These are phyloP conservation scores for Benitochromis conjunctus DNA, from an alignment of 2,113 vertebrate genomes.

Conservation along the genomic window DNA sequence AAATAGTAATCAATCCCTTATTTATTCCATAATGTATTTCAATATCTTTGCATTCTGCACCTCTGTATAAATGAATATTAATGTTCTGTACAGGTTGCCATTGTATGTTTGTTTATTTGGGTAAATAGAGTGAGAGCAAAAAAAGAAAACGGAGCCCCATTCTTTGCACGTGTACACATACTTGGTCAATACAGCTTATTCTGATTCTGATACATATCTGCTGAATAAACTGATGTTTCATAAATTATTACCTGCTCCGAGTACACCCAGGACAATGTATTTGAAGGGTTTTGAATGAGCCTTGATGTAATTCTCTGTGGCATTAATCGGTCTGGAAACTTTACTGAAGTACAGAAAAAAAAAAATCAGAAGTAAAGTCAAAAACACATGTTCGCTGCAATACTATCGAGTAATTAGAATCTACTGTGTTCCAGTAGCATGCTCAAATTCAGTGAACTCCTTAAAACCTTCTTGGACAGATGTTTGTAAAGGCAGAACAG, in stretches of 20 bases:
- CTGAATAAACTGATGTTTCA: not conserved
- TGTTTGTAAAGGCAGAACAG: not conserved
- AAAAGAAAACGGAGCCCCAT: not conserved
- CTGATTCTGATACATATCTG: not conserved
- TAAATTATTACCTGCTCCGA: constrained; percentile 68
- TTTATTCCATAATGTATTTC: not conserved
- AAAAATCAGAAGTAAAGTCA: not conserved
- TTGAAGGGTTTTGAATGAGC: constrained; percentile 66
- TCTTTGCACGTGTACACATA: not conserved
- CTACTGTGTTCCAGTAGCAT: not conserved
- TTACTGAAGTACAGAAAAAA: constrained; percentile 52
- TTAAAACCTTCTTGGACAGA: not conserved
- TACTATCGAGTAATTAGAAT: not conserved
- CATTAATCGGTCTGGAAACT: constrained; percentile 53
- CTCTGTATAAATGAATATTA: not conserved
- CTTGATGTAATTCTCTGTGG: constrained; percentile 62
- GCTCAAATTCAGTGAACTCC: not conserved
- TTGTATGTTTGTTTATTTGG: not conserved
- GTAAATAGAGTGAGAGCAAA: not conserved
- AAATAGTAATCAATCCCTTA: not conserved
- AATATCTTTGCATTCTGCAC: not conserved
- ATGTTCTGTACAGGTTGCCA: not conserved
- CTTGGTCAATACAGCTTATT: not conserved
- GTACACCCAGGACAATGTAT: constrained; percentile 52
- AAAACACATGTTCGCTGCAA: not conserved